phyloP scores from a whole-genome alignment of 2,888 invertebrate species.

The Tenthredo scrophulariae region DNA sequence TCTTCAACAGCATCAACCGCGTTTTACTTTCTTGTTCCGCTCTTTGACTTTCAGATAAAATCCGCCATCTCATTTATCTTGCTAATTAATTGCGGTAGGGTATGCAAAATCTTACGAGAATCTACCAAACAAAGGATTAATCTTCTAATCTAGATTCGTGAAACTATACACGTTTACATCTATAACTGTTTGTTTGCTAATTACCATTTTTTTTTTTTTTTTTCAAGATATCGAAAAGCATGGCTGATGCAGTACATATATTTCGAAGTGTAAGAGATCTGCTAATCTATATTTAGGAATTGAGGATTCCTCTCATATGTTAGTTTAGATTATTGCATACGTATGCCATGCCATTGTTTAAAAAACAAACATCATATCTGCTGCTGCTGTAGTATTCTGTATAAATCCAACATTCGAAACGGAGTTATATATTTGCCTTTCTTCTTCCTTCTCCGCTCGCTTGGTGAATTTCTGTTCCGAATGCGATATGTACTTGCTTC shows the following conservation, averaged over 20 bases:
- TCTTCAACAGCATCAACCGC: not conserved
- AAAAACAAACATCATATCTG: conserved; percentile 15
- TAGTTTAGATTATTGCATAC: not conserved
- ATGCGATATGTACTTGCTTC: not conserved
- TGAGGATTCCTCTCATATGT: not conserved
- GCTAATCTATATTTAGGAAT: conserved; percentile 3
- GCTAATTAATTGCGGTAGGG: not conserved
- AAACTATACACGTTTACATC: not conserved
- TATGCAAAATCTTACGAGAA: not conserved
- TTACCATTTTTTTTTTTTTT: not conserved
- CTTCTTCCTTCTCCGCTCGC: not conserved
- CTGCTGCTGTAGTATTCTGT: not conserved
- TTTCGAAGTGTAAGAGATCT: not conserved
- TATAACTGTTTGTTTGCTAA: not conserved
- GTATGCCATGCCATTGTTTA: not conserved
- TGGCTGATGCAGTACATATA: not conserved
- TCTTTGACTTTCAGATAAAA: conserved; percentile 22
- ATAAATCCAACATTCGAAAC: not conserved
- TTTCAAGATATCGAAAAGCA: not conserved
- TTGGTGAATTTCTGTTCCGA: not conserved
- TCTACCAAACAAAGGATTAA: not conserved
- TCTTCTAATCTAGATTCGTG: not conserved
- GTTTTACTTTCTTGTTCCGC: conserved; percentile 21
- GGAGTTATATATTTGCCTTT: conserved; percentile 8
- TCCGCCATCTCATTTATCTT: not conserved